phyloP scores from a whole-genome alignment of 2,113 vertebrate genomes.

The Corythornis madagascariensis region DNA sequence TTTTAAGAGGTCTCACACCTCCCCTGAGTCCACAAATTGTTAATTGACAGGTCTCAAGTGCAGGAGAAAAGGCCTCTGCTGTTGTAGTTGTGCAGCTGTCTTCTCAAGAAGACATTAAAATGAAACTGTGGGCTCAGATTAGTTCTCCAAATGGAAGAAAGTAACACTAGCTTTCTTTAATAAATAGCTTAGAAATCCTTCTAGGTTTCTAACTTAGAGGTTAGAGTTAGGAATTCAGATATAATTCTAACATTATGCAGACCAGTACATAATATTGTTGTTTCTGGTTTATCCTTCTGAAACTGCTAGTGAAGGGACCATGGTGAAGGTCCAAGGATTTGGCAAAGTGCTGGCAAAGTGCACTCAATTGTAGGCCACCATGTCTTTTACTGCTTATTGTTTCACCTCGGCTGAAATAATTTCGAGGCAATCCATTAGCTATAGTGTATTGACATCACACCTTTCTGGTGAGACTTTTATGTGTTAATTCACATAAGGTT shows the following conservation, averaged over 20 bases:
- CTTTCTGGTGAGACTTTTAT: neutral
- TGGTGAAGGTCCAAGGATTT: neutral
- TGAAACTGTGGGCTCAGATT: neutral
- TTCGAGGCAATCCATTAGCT: neutral
- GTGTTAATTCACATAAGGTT: neutral
- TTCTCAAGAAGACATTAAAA: neutral
- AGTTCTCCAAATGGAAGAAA: neutral
- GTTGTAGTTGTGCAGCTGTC: neutral
- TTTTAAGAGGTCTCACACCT: neutral
- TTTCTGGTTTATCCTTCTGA: neutral
- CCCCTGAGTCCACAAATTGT: neutral
- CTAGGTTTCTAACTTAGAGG: neutral
- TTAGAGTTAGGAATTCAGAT: neutral
- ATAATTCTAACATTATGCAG: neutral
- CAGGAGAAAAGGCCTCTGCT: neutral
- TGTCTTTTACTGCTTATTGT: neutral
- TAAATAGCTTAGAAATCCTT: neutral
- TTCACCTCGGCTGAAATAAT: neutral
- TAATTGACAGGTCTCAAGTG: neutral
- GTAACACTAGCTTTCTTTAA: neutral
- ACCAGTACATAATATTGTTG: rapidly evolving
- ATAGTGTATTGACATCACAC: neutral
- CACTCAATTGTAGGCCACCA: neutral
- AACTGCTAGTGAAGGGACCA: neutral
- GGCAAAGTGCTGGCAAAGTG: neutral